Evolutionary conservation across 1,140 invertebrate species (phyloP).

Genomic region (Lepeophtheirus salmonis): DNA sequence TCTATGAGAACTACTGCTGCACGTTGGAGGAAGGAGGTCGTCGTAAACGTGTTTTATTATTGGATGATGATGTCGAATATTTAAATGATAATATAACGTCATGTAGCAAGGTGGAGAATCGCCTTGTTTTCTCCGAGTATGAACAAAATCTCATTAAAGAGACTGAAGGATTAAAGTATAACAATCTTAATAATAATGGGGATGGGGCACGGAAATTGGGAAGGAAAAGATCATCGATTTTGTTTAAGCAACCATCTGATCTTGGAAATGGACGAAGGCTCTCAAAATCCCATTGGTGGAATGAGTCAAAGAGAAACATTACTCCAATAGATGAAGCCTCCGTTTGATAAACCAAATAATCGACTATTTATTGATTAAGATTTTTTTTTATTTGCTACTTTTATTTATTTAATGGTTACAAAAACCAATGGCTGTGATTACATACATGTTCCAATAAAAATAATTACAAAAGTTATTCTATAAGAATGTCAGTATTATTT

Average conservation of each 20-base stretch:
- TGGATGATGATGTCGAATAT: slow-evolving; percentile 2
- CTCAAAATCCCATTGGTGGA: neutral
- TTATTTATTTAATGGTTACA: too few relatives aligned
- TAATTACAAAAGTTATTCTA: too few relatives aligned
- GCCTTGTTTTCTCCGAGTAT: slow-evolving; percentile 20
- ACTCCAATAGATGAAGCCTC: neutral
- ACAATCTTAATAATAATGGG: neutral
- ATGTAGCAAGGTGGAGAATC: slow-evolving; percentile 21
- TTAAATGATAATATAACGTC: slow-evolving; percentile 20
- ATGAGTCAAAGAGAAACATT: neutral
- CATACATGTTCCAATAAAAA: too few relatives aligned
- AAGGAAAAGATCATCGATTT: neutral
- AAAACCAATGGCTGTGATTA: too few relatives aligned
- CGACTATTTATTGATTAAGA: too few relatives aligned
- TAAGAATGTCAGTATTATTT: too few relatives aligned
- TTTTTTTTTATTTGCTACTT: too few relatives aligned
- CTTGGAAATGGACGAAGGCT: neutral
- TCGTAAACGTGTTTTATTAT: neutral
- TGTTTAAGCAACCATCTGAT: neutral
- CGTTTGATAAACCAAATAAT: too few relatives aligned
- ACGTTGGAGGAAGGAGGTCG: neutral
- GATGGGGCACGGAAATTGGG: neutral
- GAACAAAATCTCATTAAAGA: slow-evolving; percentile 26
- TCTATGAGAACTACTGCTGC: neutral
- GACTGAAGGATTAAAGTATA: neutral